Evolutionary conservation across 2,888 invertebrate species (phyloP).

Genomic region (Amiota minor): DNA sequence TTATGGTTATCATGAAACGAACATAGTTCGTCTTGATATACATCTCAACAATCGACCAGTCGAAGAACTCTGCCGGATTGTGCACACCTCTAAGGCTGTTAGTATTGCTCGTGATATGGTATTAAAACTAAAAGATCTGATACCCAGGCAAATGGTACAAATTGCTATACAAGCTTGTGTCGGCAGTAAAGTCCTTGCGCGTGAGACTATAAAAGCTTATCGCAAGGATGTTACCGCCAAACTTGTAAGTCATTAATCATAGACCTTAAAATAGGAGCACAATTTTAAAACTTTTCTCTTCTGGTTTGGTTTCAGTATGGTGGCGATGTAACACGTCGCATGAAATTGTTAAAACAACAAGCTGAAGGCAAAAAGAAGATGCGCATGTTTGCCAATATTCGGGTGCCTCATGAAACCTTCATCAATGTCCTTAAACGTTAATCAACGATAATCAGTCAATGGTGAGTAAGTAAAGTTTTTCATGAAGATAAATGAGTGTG

Average conservation of each 20-base stretch:
- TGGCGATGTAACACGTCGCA: conserved; percentile 90
- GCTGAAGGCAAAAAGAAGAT: conserved; percentile 95
- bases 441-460: neutral
- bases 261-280: conserved; percentile 33
- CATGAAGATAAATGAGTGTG: too few relatives aligned
- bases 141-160: conserved; percentile 91
- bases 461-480: neutral
- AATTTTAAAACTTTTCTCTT: conserved; percentile 1
- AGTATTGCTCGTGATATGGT: conserved; percentile 81
- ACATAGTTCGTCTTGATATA: conserved; percentile 83
- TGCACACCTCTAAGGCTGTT: conserved; percentile 81
- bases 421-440: conserved; percentile 89
- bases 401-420: conserved; percentile 93
- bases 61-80: conserved; percentile 89
- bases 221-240: conserved; percentile 95
- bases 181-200: conserved; percentile 84
- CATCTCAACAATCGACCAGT: conserved; percentile 85
- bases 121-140: conserved; percentile 84
- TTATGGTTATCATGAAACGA: conserved; percentile 84
- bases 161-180: conserved; percentile 90
- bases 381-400: conserved; percentile 92
- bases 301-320: conserved; percentile 80
- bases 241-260: conserved; percentile 78
- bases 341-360: conserved; percentile 91
- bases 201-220: conserved; percentile 89